These are phyloP conservation scores for Sclerurus mexicanus DNA, from an alignment of 2,113 vertebrate species.

Conservation along the genomic window DNA sequence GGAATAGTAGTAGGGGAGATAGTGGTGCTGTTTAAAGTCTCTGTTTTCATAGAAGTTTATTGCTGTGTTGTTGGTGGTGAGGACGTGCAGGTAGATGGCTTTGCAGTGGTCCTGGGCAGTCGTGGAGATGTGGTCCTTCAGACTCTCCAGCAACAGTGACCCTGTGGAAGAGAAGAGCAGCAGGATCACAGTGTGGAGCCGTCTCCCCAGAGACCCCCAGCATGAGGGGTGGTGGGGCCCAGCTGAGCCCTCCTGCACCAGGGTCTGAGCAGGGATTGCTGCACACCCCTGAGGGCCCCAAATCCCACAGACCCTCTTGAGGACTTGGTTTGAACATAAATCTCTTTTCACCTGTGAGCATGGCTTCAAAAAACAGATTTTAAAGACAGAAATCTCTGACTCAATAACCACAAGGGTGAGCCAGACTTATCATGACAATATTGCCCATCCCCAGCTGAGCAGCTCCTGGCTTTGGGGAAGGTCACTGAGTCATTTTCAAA, in stretches of 20 bases:
- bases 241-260: neutral
- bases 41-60: constrained; percentile 98
- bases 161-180: constrained; percentile 69
- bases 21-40: constrained; percentile 98
- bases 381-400: neutral
- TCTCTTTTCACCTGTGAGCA: neutral
- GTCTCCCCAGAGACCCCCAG: neutral
- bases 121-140: constrained; percentile 97
- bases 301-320: neutral
- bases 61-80: constrained; percentile 96
- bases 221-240: neutral
- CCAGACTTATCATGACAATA: neutral
- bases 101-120: constrained; percentile 98
- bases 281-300: neutral
- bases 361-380: neutral
- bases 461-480: neutral
- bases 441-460: neutral
- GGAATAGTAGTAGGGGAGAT: constrained; percentile 98
- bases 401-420: neutral
- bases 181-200: neutral
- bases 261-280: neutral
- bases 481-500: neutral
- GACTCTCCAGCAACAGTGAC: constrained; percentile 93
- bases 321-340: neutral
- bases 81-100: constrained; percentile 96